These are phyloP conservation scores for Alitta virens DNA, from an alignment of 2,888 invertebrate species.

Conservation along the genomic window DNA sequence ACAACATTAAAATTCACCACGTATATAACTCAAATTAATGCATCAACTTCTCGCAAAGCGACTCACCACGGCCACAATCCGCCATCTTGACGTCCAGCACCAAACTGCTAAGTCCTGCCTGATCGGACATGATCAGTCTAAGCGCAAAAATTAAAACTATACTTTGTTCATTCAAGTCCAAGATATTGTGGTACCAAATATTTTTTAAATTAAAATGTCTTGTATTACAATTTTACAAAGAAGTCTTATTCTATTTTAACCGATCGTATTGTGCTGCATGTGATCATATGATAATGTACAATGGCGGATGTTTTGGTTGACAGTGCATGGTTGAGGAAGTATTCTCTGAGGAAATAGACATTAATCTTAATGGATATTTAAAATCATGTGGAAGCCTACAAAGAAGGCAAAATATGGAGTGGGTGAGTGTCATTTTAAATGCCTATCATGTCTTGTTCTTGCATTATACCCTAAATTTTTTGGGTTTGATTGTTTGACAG, in stretches of 20 bases:
- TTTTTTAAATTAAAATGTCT: too few species aligned
- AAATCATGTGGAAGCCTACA: constrained; percentile 45
- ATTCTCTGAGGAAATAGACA: constrained; percentile 5
- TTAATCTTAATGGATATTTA: constrained; percentile 5
- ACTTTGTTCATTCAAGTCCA: too few species aligned
- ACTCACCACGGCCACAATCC: not conserved
- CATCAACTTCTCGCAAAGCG: too few species aligned
- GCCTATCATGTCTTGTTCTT: not conserved
- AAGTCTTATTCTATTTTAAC: too few species aligned
- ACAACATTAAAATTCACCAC: too few species aligned
- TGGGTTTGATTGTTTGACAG: not conserved
- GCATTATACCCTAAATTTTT: not conserved
- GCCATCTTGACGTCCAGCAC: constrained; percentile 6
- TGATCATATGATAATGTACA: constrained; percentile 11
- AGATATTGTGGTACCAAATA: too few species aligned
- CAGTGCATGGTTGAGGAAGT: not conserved
- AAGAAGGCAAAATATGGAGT: constrained; percentile 46
- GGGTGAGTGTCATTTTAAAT: constrained; percentile 33
- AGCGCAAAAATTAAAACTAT: too few species aligned
- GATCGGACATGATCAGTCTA: too few species aligned
- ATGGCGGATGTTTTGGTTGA: constrained; percentile 19
- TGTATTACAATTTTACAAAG: too few species aligned
- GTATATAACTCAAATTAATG: too few species aligned
- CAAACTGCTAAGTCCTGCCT: not conserved
- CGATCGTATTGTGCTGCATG: not conserved